Conservation (phyloP, 2,113 vertebrate species). For the Damaliscus lunatus region DNA sequence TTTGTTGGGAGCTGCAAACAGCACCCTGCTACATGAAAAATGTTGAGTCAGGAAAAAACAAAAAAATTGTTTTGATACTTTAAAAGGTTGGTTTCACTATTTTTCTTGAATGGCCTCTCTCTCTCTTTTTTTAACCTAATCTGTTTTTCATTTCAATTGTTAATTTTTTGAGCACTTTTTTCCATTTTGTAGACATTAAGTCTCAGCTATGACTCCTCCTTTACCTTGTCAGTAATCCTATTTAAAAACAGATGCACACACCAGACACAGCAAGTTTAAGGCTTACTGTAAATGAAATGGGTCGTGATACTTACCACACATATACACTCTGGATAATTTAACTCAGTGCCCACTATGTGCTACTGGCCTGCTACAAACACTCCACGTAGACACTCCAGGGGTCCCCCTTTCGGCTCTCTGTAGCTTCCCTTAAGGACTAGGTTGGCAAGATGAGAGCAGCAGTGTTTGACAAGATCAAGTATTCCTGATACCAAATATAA, state of each 20-base stretch:
- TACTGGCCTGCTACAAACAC: background rate
- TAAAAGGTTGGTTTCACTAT: conserved; percentile 10
- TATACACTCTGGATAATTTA: background rate
- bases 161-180: background rate
- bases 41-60: background rate
- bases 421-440: background rate
- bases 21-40: background rate
- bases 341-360: background rate
- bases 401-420: background rate
- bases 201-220: background rate
- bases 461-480: background rate
- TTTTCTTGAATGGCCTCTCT: conserved; percentile 4
- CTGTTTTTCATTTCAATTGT: background rate
- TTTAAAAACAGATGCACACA: background rate
- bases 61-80: background rate
- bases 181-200: background rate
- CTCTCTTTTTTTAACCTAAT: background rate
- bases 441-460: background rate
- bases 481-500: background rate
- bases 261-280: background rate
- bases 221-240: background rate
- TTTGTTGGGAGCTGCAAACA: background rate
- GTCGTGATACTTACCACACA: background rate
- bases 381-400: background rate
- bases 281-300: background rate